These are phyloP conservation scores for Sebastolobus altivelis DNA, from an alignment of 2,797 vertebrate genomes.

Conservation along the genomic window DNA sequence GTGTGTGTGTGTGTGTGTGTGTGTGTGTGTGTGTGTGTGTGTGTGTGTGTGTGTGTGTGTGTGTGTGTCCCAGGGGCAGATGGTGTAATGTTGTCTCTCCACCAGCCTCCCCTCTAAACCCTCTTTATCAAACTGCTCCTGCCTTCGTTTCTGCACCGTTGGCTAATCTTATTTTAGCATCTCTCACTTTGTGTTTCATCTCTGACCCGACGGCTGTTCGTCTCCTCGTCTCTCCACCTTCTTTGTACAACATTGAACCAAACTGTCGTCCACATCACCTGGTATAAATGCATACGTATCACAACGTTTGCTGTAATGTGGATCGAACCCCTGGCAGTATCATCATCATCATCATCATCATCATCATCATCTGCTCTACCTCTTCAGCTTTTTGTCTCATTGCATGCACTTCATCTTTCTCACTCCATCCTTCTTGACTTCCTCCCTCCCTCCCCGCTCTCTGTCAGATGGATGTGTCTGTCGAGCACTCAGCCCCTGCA, in stretches of 20 bases:
- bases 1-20: conserved; percentile 22
- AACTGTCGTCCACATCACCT: not conserved
- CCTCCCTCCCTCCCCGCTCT: conserved; percentile 16
- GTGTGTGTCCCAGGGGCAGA: conserved; percentile 53
- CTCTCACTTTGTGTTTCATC: conserved; percentile 37
- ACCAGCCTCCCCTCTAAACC: conserved; percentile 11
- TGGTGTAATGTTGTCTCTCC: conserved; percentile 62
- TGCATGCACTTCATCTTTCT: conserved; percentile 36
- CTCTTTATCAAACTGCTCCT: conserved; percentile 24
- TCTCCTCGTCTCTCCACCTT: conserved; percentile 1
- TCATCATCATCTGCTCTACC: conserved; percentile 10
- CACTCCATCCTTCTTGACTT: conserved; percentile 49
- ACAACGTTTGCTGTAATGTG: not conserved
- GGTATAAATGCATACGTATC: not conserved
- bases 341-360: conserved; percentile 6
- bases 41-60: not conserved
- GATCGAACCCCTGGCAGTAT: conserved; percentile 15
- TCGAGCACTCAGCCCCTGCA: conserved; percentile 74
- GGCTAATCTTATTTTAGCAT: conserved; percentile 52
- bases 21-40: not conserved
- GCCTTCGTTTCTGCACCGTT: conserved; percentile 28
- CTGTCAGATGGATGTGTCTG: conserved; percentile 68
- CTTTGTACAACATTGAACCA: not conserved
- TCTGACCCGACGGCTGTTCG: conserved; percentile 5
- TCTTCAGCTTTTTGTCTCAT: conserved; percentile 44